Evolutionary conservation across 2,113 vertebrate species (phyloP).

Genomic region (Coryphaenoides rupestris): DNA sequence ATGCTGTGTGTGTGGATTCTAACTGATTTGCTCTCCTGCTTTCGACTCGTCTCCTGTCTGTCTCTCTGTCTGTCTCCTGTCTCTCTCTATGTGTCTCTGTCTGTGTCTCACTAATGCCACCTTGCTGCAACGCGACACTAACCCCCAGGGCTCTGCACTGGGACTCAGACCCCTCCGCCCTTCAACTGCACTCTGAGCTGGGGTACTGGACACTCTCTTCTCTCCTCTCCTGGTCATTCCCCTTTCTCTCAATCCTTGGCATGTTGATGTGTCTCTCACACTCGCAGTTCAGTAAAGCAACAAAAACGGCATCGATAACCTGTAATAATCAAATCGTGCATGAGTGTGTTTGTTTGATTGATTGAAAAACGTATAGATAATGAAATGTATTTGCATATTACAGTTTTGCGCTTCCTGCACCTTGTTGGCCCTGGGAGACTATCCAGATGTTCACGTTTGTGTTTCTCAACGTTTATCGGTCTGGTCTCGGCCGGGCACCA

Average conservation of each 20-base stretch:
- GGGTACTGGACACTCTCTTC: constrained; percentile 96
- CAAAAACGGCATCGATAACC: constrained; percentile 2
- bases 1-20: constrained; percentile 51
- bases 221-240: constrained; percentile 74
- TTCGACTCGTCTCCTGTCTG: constrained; percentile 49
- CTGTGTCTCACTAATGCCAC: constrained; percentile 90
- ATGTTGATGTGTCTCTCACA: constrained; percentile 63
- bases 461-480: not conserved
- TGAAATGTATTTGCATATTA: constrained; percentile 31
- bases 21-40: constrained; percentile 57
- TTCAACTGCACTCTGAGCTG: constrained; percentile 99
- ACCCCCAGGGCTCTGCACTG: constrained; percentile 96
- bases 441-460: not conserved
- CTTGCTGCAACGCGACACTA: constrained; percentile 87
- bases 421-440: not conserved
- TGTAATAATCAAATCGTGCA: constrained; percentile 21
- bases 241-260: constrained; percentile 72
- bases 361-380: no score
- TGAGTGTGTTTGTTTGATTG: constrained; percentile 15
- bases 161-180: constrained; percentile 99
- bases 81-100: constrained; percentile 8
- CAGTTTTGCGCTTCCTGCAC: not conserved
- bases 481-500: not conserved
- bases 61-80: no score
- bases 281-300: constrained; percentile 35